These are phyloP conservation scores for Amphiprion percula DNA, from an alignment of 2,113 vertebrate genomes.

Conservation along the genomic window DNA sequence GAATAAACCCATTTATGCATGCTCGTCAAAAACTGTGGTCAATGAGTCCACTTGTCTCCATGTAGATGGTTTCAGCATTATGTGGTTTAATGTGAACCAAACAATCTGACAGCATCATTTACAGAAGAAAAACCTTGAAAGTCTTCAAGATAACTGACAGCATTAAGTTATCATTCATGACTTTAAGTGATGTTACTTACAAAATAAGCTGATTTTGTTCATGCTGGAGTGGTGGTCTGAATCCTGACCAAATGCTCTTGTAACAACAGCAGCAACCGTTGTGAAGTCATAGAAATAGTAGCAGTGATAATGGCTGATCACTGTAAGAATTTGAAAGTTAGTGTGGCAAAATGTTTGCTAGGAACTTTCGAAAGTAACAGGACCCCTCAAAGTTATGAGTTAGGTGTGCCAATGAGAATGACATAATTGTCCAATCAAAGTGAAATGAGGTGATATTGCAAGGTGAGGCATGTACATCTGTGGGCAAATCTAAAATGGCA, in stretches of 20 bases:
- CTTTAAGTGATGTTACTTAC: background rate
- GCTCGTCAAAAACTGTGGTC: too few species aligned
- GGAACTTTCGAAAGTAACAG: background rate
- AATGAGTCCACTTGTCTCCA: too few species aligned
- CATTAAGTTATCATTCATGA: background rate
- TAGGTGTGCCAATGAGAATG: conserved; percentile 11
- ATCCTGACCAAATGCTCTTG: background rate
- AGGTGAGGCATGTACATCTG: conserved; percentile 34
- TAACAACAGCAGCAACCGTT: background rate
- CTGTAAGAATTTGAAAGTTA: too few species aligned
- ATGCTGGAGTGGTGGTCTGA: background rate
- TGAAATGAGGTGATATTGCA: conserved; percentile 26
- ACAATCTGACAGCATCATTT: too few species aligned
- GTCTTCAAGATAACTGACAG: too few species aligned
- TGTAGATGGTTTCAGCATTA: too few species aligned
- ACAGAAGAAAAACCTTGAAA: too few species aligned
- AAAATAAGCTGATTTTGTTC: background rate
- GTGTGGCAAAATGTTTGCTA: background rate
- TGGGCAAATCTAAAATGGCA: conserved; percentile 43
- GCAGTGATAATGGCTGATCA: too few species aligned
- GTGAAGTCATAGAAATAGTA: too few species aligned
- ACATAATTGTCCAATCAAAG: background rate
- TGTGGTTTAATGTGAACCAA: too few species aligned
- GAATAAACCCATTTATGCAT: too few species aligned
- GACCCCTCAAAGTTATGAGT: background rate